Conservation (phyloP, 2,888 invertebrate genomes). For the Scaptomyza polygonia region DNA sequence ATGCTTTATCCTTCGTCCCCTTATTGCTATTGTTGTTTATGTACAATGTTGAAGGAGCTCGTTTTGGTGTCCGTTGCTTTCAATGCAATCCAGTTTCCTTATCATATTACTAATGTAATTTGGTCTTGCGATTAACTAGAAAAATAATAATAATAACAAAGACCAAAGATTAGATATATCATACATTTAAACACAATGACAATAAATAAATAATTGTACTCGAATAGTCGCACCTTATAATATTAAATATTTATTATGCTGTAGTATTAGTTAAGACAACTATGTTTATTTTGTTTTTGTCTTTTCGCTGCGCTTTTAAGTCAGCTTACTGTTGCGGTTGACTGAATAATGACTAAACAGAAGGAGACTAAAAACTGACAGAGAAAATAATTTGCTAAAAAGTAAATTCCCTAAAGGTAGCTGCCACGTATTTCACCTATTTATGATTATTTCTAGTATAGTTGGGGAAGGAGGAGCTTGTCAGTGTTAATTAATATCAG, state of each 20-base stretch:
- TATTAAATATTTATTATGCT: not conserved
- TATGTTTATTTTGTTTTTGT: not conserved
- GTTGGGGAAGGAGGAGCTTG: constrained; percentile 8
- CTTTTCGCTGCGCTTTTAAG: not conserved
- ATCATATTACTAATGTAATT: constrained; percentile 25
- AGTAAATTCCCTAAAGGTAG: constrained; percentile 14
- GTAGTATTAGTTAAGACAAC: not conserved
- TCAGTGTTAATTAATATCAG: constrained; percentile 37
- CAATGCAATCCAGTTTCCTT: constrained; percentile 14
- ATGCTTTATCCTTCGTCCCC: constrained; percentile 26
- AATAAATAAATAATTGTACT: not conserved
- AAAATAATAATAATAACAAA: not conserved
- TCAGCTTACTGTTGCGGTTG: constrained; percentile 26
- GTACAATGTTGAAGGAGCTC: constrained; percentile 2
- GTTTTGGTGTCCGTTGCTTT: constrained; percentile 7
- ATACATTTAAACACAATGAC: not conserved
- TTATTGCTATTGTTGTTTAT: constrained; percentile 5
- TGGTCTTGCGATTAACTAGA: constrained; percentile 29
- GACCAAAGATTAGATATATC: not conserved
- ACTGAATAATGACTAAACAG: constrained; percentile 33
- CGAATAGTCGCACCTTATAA: not conserved
- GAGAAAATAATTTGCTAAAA: constrained; percentile 12
- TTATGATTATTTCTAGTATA: constrained; percentile 5
- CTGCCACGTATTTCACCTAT: constrained; percentile 17
- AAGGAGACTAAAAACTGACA: constrained; percentile 1